These are phyloP conservation scores for Amblyopsis rosae DNA, from an alignment of 2,113 vertebrate genomes.

Conservation along the genomic window DNA sequence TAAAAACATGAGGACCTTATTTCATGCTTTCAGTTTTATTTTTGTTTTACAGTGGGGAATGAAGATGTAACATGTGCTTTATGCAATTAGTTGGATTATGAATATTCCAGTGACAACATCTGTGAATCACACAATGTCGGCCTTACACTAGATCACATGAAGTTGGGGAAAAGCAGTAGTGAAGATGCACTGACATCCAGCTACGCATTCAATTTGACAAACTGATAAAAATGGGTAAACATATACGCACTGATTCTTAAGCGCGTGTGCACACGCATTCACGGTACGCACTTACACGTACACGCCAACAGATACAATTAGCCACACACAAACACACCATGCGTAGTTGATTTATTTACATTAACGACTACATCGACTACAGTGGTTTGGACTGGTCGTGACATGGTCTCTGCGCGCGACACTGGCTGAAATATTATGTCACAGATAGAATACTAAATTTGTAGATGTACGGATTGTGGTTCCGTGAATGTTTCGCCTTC, in stretches of 20 bases:
- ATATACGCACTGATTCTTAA: slow-evolving; percentile 1
- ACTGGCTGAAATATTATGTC: slow-evolving; percentile 48
- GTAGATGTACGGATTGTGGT: slow-evolving; percentile 32
- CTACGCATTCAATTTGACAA: slow-evolving; percentile 64
- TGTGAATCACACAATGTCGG: slow-evolving; percentile 32
- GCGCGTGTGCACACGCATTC: neutral
- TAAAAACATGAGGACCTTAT: slow-evolving; percentile 48
- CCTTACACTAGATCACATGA: slow-evolving; percentile 41
- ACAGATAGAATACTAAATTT: slow-evolving; percentile 40
- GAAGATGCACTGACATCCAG: slow-evolving; percentile 59
- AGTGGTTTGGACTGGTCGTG: slow-evolving; percentile 40
- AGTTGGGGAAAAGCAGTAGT: slow-evolving; percentile 46
- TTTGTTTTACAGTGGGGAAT: slow-evolving; percentile 35
- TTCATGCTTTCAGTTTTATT: slow-evolving; percentile 66
- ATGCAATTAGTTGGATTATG: slow-evolving; percentile 38
- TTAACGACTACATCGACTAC: slow-evolving; percentile 20
- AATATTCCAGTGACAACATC: slow-evolving; percentile 35
- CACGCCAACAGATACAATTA: neutral
- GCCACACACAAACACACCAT: slow-evolving; percentile 18
- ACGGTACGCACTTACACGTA: neutral
- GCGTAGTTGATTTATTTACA: slow-evolving; percentile 35
- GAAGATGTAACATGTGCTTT: slow-evolving; percentile 51
- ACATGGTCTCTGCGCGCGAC: slow-evolving; percentile 64
- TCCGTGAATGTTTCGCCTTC: slow-evolving; percentile 48
- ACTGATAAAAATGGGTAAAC: slow-evolving; percentile 47